Percentiles rank a stretch among this genome's conserved stretches.
Evolutionary conservation across 2,113 vertebrate genomes (phyloP).

Genomic region (Macquaria australasica): DNA sequence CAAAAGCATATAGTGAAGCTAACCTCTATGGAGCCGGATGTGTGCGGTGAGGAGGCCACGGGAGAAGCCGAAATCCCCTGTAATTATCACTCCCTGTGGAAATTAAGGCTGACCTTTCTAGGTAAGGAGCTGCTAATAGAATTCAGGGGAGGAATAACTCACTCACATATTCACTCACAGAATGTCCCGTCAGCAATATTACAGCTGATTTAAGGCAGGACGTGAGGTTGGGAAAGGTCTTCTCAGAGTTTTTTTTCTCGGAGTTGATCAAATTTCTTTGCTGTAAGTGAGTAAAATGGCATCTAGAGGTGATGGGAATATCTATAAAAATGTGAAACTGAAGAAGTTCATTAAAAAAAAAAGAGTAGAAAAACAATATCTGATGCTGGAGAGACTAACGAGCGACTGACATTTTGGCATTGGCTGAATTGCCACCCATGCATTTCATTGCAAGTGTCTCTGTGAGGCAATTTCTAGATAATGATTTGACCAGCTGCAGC

Average conservation of each 20-base stretch:
- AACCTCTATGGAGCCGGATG: constrained; percentile 17
- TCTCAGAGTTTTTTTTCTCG: neutral
- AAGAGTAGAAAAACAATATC: neutral
- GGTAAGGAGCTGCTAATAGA: constrained; percentile 62
- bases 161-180: constrained; percentile 53
- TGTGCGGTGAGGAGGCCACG: constrained; percentile 49
- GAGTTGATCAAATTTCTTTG: constrained; percentile 23
- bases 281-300: constrained; percentile 19
- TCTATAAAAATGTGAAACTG: neutral
- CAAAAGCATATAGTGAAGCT: constrained; percentile 15
- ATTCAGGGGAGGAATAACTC: constrained; percentile 61
- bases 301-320: neutral
- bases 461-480: constrained; percentile 45
- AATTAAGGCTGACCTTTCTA: constrained; percentile 75
- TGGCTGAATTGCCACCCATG: constrained; percentile 35
- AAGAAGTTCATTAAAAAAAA: neutral
- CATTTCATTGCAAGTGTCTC: constrained; percentile 34
- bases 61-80: constrained; percentile 50
- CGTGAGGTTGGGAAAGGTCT: constrained; percentile 26
- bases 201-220: constrained; percentile 46
- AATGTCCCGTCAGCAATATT: constrained; percentile 55
- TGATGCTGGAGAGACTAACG: constrained; percentile 32
- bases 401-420: constrained; percentile 32
- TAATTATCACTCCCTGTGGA: constrained; percentile 73
- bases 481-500: constrained; percentile 55